A percentile compares a stretch with the other conserved stretches of the same genome.
phyloP scores from a whole-genome alignment of 1,140 invertebrate genomes.

The Cryptotermes secundus region DNA sequence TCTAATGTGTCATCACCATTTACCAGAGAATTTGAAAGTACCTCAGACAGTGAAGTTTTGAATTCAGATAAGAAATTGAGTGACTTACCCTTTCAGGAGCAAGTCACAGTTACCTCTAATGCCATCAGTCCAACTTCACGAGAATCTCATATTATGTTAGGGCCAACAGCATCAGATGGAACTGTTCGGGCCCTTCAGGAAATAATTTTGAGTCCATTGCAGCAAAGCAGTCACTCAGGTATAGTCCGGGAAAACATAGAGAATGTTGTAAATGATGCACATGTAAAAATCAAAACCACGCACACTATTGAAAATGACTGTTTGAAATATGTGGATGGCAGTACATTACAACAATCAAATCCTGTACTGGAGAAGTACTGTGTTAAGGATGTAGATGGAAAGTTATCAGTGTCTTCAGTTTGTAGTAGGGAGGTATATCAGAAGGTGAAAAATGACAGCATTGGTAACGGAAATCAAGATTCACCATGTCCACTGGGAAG shows the following conservation, averaged over 20 bases:
- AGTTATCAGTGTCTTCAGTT: too few species aligned
- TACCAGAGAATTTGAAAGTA: background rate
- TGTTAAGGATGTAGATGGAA: too few species aligned
- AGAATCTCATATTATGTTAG: background rate
- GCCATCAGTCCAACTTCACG: too few species aligned
- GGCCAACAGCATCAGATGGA: background rate
- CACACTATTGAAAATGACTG: background rate
- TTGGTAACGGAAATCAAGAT: too few species aligned
- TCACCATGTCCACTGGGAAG: too few species aligned
- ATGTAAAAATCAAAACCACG: background rate
- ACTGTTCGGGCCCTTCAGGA: background rate
- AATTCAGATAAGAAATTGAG: background rate
- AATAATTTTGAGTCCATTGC: background rate
- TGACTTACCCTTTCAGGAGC: too few species aligned
- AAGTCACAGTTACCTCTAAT: too few species aligned
- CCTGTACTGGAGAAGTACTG: too few species aligned
- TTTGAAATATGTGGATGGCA: background rate
- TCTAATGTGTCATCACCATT: background rate
- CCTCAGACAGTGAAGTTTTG: background rate
- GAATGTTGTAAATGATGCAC: background rate
- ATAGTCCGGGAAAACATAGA: background rate
- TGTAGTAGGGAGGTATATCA: too few species aligned
- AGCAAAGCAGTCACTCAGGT: background rate
- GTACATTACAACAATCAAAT: background rate
- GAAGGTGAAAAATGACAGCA: too few species aligned